Conservation (phyloP, 2,888 invertebrate genomes). For the Oscheius sp. region DNA sequence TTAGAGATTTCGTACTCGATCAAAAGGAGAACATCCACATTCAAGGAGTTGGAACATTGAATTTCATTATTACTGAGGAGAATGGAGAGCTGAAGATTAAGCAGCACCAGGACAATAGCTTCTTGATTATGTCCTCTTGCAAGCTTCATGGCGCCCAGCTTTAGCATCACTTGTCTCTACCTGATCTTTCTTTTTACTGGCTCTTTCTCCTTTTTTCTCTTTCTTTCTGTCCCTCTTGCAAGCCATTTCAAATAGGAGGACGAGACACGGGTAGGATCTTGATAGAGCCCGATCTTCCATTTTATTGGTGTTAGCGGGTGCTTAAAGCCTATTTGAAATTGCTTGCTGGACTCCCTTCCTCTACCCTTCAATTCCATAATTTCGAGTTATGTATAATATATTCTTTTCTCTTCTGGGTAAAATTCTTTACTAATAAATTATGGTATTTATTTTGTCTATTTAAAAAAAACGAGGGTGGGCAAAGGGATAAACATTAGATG, state of each 20-base stretch:
- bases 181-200: not conserved
- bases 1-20: too few species aligned
- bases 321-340: slow-evolving; percentile 15
- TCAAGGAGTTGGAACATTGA: not conserved
- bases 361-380: too few species aligned
- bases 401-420: too few species aligned
- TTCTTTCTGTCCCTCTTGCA: not conserved
- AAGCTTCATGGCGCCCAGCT: not conserved
- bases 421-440: too few species aligned
- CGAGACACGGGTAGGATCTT: slow-evolving; percentile 12
- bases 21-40: too few species aligned
- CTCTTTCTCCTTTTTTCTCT: slow-evolving; percentile 4
- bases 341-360: too few species aligned
- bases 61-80: not conserved
- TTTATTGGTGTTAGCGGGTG: slow-evolving; percentile 8
- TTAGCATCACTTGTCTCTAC: not conserved
- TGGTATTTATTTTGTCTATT: too few species aligned
- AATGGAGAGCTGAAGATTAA: too few species aligned
- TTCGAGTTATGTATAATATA: too few species aligned
- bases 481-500: too few species aligned
- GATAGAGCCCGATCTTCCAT: not conserved
- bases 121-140: slow-evolving; percentile 54
- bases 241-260: not conserved
- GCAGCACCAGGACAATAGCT: slow-evolving; percentile 57
- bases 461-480: too few species aligned